A percentile compares a stretch with the other conserved stretches of the same genome.
Evolutionary conservation across 1,140 invertebrate genomes (phyloP).

Genomic region (Dendrolimus punctatus): DNA sequence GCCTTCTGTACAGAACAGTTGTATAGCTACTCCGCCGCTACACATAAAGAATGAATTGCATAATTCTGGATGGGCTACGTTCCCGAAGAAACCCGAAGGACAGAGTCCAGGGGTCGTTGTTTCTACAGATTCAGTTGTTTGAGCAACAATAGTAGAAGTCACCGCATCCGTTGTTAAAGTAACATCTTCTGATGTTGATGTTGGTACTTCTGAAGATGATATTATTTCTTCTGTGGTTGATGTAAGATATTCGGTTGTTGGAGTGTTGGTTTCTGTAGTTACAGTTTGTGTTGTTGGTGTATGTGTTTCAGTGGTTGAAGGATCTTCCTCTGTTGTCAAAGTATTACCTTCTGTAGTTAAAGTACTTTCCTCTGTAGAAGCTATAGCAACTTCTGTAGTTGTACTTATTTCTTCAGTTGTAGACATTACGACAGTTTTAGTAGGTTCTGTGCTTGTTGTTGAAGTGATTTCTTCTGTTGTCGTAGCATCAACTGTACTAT

Average conservation of each 20-base stretch:
- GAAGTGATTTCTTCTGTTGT: too few species aligned
- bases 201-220: background rate
- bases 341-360: too few species aligned
- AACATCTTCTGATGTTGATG: background rate
- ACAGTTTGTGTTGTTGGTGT: background rate
- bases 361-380: too few species aligned
- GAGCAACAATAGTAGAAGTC: background rate
- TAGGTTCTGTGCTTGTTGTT: too few species aligned
- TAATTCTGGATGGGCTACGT: slow-evolving; percentile 22
- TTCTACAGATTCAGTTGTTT: slow-evolving; percentile 1
- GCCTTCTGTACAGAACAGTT: slow-evolving; percentile 23
- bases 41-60: slow-evolving; percentile 37
- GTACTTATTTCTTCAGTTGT: too few species aligned
- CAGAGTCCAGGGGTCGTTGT: slow-evolving; percentile 9
- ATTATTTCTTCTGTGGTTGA: background rate
- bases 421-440: too few species aligned
- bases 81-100: slow-evolving; percentile 16
- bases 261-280: slow-evolving; percentile 1
- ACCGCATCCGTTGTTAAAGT: background rate
- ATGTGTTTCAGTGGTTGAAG: background rate
- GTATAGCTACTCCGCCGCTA: slow-evolving; percentile 18
- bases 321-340: too few species aligned
- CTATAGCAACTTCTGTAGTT: too few species aligned
- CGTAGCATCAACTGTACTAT: too few species aligned
- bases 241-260: background rate